Base-by-base conservation (phyloP, 2,113 vertebrate genomes). In the Cettia cetti region DNA sequence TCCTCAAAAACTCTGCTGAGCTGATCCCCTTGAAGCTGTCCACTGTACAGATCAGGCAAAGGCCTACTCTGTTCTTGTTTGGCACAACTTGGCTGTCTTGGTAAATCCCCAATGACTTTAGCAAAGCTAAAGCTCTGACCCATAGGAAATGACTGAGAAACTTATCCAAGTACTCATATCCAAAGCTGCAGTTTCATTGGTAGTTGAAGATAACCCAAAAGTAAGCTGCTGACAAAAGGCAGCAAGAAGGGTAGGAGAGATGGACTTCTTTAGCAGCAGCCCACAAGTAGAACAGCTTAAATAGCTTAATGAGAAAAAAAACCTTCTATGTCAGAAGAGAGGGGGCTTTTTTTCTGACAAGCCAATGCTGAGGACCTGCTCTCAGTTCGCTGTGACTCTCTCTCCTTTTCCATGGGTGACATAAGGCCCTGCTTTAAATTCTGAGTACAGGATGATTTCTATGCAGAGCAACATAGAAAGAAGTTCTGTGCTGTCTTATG, bases 31-130 rank as follows among this genome's bases (percentile, higher is more conserved):
- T 60, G 57, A 60, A 75, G 74, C 1, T 87, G 37, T 64, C 23
- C 11, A 13, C 35, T 0, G 0, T 4, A 57, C 2, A 47, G 78
- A 33, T 26, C 24, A 54, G 57, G 40, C 35, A 72, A 59, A 52
- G 40, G 22, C 27, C 52, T 59, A 7, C 31, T 59, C 27, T 0
- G 0, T 23, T 56, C 30, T 68, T 16, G 33, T 59, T 16, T 52
- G 28, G 30, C 28, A 68, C n/a, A 82, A 27, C 35, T 81, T 66
- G 52, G 23, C 19, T 60, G 28, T 24, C 53, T 81, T 19, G 33
- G 27, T 42, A 19, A 77, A 31, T 19, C 68, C n/a, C 12, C 27
- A 28, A 13, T 6, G 8, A 33, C 44, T 88, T 44, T 3, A 50
- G 31, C 21, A 57, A 59, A 56, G 26, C 30, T 71, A 47, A 75